Base-by-base conservation (phyloP, 2,113 vertebrate species). In the Myocastor coypus region DNA sequence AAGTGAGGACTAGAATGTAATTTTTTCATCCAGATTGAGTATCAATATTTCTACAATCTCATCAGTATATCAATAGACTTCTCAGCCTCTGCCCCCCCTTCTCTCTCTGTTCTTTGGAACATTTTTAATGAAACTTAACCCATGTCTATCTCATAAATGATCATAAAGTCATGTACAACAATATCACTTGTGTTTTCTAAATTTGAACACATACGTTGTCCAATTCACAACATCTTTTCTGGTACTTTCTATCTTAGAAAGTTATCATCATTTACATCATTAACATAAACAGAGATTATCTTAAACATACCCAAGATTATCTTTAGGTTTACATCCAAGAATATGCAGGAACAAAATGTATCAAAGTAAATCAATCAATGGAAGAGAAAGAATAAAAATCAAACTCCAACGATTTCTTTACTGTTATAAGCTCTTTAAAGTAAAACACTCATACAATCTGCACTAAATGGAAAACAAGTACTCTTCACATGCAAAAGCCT, bases 391-490 rank as follows among this genome's bases (percentile, higher is more conserved):
- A 83, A 64, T 55, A 28, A 87, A 95, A 87, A 69, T 84, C 24
- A 64, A 90, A 85, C 16, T 69, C 19, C 8, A 42, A 46, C 30
- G 5, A 94, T 92, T 92, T 88, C 7, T 90, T 95, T 96, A 83
- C 55, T 80, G 50, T 94, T 68, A 20, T 22, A 89, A 75, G 82
- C 59, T 50, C 59, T 93, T 17, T 92, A 96, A 94, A 92, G 11
- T 46, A 68, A 24, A 63, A 40, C 28, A 90, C 40, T 8, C 64
- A 32, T 50, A 32, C 40, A 93, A 40, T 87, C n/a, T 94, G 12
- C 87, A 50, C 75, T 80, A 22, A 61, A 32, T n/a, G 40, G 9
- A 9, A 66, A 57, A 91, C 63, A 52, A 64, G 10, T 14, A 64
- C 96, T 90, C 83, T 89, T 92, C 73, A 81, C 32, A 55, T 87